phyloP scores from a whole-genome alignment of 2,888 invertebrate species.

The Cordilura impudica region DNA sequence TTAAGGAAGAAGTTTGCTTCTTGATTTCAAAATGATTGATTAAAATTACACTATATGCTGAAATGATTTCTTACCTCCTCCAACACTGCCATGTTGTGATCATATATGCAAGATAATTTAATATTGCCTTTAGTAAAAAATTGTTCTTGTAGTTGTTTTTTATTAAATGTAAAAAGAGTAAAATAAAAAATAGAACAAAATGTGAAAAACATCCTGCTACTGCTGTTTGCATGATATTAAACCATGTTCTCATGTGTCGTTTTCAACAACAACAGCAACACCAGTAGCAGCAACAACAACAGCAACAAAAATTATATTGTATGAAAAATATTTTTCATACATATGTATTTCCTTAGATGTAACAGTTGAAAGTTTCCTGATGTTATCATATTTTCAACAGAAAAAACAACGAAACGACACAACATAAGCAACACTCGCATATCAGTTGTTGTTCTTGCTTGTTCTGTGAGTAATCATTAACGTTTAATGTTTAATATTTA shows the following conservation, averaged over 20 bases:
- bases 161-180: not conserved
- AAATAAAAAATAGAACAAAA: not conserved
- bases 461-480: constrained; percentile 43
- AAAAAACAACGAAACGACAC: constrained; percentile 24
- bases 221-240: constrained; percentile 52
- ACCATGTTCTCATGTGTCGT: constrained; percentile 42
- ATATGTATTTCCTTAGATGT: constrained; percentile 55
- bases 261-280: not conserved
- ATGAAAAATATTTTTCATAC: constrained; percentile 31
- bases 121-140: constrained; percentile 54
- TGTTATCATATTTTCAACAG: constrained; percentile 26
- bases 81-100: constrained; percentile 8
- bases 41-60: too few relatives aligned
- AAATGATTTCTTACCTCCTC: not conserved
- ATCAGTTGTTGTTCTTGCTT: constrained; percentile 1
- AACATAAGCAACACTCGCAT: constrained; percentile 45
- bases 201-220: not conserved
- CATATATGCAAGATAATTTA: constrained; percentile 52
- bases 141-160: constrained; percentile 38
- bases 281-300: not conserved
- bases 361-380: constrained; percentile 54
- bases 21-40: too few relatives aligned
- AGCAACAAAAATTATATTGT: constrained; percentile 1
- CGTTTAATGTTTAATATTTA: constrained; percentile 38
- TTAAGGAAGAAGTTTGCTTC: too few relatives aligned